Base-by-base conservation (phyloP, 2,888 invertebrate genomes). In the Schizaphis graminum region DNA sequence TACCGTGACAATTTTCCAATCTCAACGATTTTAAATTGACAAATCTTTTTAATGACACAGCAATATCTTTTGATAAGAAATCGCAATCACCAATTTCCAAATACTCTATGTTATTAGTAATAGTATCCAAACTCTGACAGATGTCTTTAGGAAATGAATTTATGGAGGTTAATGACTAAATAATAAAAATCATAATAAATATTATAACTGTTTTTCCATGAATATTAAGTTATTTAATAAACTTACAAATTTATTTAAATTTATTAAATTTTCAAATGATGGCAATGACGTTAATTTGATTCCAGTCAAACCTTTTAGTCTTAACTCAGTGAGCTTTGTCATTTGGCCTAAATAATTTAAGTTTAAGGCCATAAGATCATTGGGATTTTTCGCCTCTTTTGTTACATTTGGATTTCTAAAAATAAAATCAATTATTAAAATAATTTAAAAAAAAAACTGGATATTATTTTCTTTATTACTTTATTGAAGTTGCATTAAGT, bases 51-150 rank as follows among this genome's bases (percentile, higher is more conserved):
- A 98, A 95, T 93, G 97, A 97, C 1, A 96, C 96, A 0, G 97
- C 97, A 96, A 98, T 98, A 95, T 97, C 97, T 21, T 97, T 96
- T 94, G 97, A 97, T 95, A 98, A 97, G 95, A 97, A 97, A 4
- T 97, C 97, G 96, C 98, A 98, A 95, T 98, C 98, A 88, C 98
- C 98, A 95, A 98, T 96, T 96, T 98, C 98, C 77, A 98, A 96
- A 0, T 97, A 97, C 95, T 97, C 97, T 91, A 98, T 96, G 56
- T 98, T 96, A n/a, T 97, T 96, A 87, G 97, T 96, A 95, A 97
- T 97, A 95, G 97, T 97, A 88, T 97, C 96, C 93, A 96, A 96
- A 26, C 96, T 96, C 24, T 28, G 10, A 41, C n/a, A 91, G 4
- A 86, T 35, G 24, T 94, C 86, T 44, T 87, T 87, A 11, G 94